Conservation (phyloP, 1,140 invertebrate genomes). For the Homarus americanus region DNA sequence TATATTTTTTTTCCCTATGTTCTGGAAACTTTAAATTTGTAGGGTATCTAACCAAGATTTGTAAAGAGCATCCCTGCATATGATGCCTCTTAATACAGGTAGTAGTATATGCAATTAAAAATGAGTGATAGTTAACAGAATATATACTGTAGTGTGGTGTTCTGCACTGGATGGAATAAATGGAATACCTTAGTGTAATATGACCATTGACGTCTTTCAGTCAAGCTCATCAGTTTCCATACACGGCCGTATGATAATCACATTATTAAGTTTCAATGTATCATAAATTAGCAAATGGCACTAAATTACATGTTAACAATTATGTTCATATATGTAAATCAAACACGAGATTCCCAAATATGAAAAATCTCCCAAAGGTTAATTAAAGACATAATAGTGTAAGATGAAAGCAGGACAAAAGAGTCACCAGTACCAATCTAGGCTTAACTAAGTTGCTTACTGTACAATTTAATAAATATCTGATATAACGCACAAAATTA, state of each 20-base stretch:
- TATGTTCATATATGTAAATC: background rate
- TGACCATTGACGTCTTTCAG: background rate
- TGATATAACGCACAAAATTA: constrained; percentile 6
- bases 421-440: background rate
- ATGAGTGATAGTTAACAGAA: background rate
- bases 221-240: background rate
- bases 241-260: background rate
- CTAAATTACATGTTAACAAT: background rate
- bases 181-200: background rate
- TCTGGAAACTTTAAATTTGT: background rate
- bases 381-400: background rate
- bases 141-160: too few relatives aligned
- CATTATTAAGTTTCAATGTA: background rate
- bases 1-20: background rate
- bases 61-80: background rate
- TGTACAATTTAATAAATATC: background rate
- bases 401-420: background rate
- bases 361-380: background rate
- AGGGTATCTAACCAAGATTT: background rate
- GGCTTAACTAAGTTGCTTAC: background rate
- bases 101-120: background rate
- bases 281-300: background rate
- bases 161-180: background rate
- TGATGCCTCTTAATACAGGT: background rate
- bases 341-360: background rate